Evolutionary conservation across 2,797 vertebrate genomes (phyloP).

Genomic region (Crenichthys baileyi): DNA sequence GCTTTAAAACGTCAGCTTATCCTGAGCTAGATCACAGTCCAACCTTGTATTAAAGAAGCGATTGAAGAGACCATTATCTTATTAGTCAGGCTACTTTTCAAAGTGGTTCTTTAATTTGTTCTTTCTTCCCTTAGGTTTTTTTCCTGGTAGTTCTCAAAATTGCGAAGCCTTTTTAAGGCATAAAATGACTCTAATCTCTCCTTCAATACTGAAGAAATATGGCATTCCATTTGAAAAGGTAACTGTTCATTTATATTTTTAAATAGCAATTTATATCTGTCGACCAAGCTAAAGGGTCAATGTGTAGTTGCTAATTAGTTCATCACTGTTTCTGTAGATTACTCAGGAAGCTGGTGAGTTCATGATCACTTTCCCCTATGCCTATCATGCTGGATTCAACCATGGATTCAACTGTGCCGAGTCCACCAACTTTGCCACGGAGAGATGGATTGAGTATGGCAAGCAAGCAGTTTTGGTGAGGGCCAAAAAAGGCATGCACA

Average conservation of each 20-base stretch:
- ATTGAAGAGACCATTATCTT: neutral
- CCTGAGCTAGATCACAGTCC: neutral
- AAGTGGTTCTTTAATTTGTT: neutral
- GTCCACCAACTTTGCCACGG: slow-evolving; percentile 97
- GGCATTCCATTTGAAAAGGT: slow-evolving; percentile 98
- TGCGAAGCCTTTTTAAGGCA: slow-evolving; percentile 97
- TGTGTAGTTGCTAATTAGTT: neutral
- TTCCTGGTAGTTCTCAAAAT: slow-evolving; percentile 94
- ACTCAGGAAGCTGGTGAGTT: slow-evolving; percentile 98
- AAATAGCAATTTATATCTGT: neutral
- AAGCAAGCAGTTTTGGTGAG: slow-evolving; percentile 93
- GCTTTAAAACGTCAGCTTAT: neutral
- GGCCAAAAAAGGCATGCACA: neutral
- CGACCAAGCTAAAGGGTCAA: neutral
- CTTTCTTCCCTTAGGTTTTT: slow-evolving; percentile 84
- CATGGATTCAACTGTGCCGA: slow-evolving; percentile 99
- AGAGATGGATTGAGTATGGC: slow-evolving; percentile 96
- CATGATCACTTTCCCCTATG: slow-evolving; percentile 97
- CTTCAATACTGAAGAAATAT: slow-evolving; percentile 94
- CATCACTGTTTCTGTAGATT: slow-evolving; percentile 77
- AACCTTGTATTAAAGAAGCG: neutral
- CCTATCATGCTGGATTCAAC: slow-evolving; percentile 98
- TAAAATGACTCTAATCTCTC: slow-evolving; percentile 98
- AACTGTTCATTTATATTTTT: neutral
- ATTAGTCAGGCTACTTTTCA: neutral